These are phyloP conservation scores for Girardinus metallicus DNA, from an alignment of 2,797 vertebrate genomes.

Conservation along the genomic window DNA sequence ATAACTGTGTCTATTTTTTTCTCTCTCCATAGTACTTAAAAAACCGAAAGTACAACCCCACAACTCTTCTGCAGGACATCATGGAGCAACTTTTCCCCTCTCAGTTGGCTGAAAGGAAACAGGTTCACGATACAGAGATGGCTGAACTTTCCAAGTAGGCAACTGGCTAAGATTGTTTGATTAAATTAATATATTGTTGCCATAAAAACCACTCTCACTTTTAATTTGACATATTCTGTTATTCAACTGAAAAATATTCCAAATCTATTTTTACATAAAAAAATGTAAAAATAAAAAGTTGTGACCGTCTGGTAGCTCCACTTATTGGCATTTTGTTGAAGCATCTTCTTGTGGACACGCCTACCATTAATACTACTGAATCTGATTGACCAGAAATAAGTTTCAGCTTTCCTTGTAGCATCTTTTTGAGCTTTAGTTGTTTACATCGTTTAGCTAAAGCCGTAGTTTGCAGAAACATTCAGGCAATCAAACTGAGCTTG, in stretches of 20 bases:
- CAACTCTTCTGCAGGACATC: slow-evolving; percentile 84
- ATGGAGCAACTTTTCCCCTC: slow-evolving; percentile 82
- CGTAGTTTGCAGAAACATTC: not conserved
- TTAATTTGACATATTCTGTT: not conserved
- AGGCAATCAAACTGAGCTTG: not conserved
- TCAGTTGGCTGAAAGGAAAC: slow-evolving; percentile 85
- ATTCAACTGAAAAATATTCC: not conserved
- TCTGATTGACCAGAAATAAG: not conserved
- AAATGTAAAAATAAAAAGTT: not conserved
- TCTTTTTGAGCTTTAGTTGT: not conserved
- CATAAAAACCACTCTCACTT: not conserved
- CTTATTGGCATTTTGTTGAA: not conserved
- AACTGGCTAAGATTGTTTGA: not conserved
- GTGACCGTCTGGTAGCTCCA: not conserved
- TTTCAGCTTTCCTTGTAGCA: not conserved
- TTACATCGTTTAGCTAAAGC: not conserved
- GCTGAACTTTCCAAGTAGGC: slow-evolving; percentile 91
- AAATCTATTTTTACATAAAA: not conserved
- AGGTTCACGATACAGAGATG: slow-evolving; percentile 86
- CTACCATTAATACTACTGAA: not conserved
- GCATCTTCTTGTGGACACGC: not conserved
- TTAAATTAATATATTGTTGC: not conserved
- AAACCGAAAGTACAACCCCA: slow-evolving; percentile 87
- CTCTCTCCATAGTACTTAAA: slow-evolving; percentile 83
- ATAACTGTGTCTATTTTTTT: not conserved